Percentiles rank a stretch among this genome's conserved stretches.
phyloP scores from a whole-genome alignment of 2,113 vertebrate species.

The Myiozetetes cayanensis region DNA sequence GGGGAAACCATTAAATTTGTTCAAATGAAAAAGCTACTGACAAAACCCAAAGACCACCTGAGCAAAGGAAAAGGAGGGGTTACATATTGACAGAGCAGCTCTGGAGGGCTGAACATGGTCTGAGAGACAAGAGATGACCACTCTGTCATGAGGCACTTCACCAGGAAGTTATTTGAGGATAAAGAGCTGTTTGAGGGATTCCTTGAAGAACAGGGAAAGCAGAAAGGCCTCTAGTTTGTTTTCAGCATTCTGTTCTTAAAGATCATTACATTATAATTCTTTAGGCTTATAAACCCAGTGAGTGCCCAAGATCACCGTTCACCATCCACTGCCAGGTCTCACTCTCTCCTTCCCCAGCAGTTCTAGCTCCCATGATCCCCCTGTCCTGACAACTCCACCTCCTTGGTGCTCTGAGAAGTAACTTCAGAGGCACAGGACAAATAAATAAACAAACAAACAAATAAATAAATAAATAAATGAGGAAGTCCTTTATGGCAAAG shows the following conservation, averaged over 20 bases:
- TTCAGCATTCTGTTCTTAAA: neutral
- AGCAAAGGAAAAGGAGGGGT: neutral
- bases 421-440: neutral
- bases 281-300: neutral
- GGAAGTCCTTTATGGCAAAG: neutral
- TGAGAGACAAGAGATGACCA: neutral
- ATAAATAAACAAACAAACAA: neutral
- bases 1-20: neutral
- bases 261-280: fast-evolving
- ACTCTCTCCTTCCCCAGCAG: neutral
- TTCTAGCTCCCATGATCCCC: fast-evolving
- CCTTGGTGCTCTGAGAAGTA: neutral
- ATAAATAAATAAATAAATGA: neutral
- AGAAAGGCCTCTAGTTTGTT: neutral
- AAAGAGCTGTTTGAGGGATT: neutral
- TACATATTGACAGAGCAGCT: neutral
- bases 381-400: neutral
- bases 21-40: neutral
- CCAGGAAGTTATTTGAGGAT: neutral
- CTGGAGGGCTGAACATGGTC: neutral
- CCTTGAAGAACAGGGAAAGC: neutral
- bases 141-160: neutral
- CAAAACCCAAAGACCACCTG: neutral
- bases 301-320: neutral
- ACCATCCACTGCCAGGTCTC: neutral